These are phyloP conservation scores for Octomys mimax DNA, from an alignment of 2,797 vertebrate genomes.

Conservation along the genomic window DNA sequence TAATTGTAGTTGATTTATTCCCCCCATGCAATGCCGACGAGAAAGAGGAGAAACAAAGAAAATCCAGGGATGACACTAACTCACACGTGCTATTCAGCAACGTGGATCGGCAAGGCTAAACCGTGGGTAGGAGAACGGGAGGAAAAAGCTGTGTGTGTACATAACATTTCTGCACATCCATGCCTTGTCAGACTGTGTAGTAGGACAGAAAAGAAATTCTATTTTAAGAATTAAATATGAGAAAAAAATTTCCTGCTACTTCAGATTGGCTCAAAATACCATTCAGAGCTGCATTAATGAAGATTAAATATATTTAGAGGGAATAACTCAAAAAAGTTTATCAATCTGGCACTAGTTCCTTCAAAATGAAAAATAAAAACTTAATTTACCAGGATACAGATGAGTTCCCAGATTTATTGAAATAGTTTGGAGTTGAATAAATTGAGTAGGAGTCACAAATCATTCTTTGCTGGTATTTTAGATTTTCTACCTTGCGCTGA, in stretches of 20 bases:
- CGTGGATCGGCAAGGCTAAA: not conserved
- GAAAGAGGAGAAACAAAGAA: conserved; percentile 52
- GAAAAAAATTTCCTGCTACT: conserved; percentile 73
- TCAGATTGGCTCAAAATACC: conserved; percentile 80
- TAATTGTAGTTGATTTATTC: conserved; percentile 52
- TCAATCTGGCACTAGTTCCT: conserved; percentile 82
- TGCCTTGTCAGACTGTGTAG: conserved; percentile 66
- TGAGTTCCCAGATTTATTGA: conserved; percentile 82
- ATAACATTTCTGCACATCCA: conserved; percentile 57
- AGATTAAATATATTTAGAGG: conserved; percentile 86
- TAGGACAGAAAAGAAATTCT: conserved; percentile 23
- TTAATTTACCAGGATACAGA: conserved; percentile 83
- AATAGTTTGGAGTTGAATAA: conserved; percentile 78
- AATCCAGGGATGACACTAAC: conserved; percentile 45
- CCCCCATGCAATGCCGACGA: conserved; percentile 10
- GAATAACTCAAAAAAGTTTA: conserved; percentile 83
- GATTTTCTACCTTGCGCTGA: conserved; percentile 74
- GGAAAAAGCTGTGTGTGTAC: conserved; percentile 44
- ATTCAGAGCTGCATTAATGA: conserved; percentile 82
- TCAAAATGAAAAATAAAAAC: conserved; percentile 76
- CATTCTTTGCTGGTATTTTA: conserved; percentile 74
- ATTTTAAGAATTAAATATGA: conserved; percentile 81
- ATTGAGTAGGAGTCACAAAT: conserved; percentile 81
- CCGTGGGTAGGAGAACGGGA: not conserved
- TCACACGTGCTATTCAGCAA: conserved; percentile 30